These are phyloP conservation scores for Oscheius onirici DNA, from an alignment of 2,888 invertebrate species.

Conservation along the genomic window DNA sequence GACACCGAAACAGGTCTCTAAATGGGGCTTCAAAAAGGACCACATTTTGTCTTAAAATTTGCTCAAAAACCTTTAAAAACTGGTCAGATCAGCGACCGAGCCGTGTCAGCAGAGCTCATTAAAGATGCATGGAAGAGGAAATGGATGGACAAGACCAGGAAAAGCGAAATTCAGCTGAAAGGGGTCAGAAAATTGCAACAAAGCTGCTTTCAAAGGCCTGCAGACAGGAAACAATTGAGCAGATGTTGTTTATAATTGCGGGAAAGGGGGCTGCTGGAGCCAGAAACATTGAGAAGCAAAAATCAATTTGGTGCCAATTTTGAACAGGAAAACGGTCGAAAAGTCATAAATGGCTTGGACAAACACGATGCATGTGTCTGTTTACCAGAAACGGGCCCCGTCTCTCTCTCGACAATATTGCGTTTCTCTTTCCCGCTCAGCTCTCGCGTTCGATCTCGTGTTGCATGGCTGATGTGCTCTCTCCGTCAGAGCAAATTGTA, in stretches of 20 bases:
- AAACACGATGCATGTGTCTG: not conserved
- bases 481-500: too few relatives aligned
- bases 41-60: not conserved
- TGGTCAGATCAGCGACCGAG: too few relatives aligned
- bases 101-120: not conserved
- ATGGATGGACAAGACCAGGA: not conserved
- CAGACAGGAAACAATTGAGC: constrained; percentile 27
- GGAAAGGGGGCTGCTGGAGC: not conserved
- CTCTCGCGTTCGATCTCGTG: too few relatives aligned
- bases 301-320: not conserved
- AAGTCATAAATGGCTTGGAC: not conserved
- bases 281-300: too few relatives aligned
- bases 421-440: not conserved
- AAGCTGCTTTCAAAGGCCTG: not conserved
- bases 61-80: not conserved
- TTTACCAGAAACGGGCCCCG: not conserved
- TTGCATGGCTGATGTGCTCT: too few relatives aligned
- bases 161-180: not conserved
- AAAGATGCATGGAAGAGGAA: not conserved
- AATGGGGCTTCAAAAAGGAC: not conserved
- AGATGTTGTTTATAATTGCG: constrained; percentile 29
- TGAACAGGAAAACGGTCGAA: not conserved
- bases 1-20: not conserved
- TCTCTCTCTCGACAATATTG: not conserved
- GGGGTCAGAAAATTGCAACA: not conserved